Percentiles rank a stretch among this genome's conserved stretches.
Evolutionary conservation across 2,888 invertebrate genomes (phyloP).

Genomic region (Corythucha ciliata): DNA sequence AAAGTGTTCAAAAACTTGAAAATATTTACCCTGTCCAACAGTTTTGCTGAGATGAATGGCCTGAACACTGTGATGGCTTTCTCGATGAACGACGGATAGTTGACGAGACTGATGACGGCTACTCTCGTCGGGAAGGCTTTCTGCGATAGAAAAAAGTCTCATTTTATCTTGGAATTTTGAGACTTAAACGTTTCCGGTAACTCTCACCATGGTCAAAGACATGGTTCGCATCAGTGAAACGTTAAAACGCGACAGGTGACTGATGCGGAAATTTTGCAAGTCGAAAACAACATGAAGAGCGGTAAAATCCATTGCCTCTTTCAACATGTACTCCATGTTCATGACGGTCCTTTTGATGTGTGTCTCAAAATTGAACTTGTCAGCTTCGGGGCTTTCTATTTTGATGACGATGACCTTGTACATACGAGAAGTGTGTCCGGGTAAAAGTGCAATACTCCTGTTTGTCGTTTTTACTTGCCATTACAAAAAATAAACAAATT

Average conservation of each 20-base stretch:
- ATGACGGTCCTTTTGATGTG: slow-evolving; percentile 31
- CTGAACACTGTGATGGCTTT: slow-evolving; percentile 34
- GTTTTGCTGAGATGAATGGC: slow-evolving; percentile 36
- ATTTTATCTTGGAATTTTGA: not conserved
- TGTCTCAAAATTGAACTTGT: slow-evolving; percentile 30
- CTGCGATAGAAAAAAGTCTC: slow-evolving; percentile 31
- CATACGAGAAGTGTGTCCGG: slow-evolving; percentile 33
- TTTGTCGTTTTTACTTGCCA: no score
- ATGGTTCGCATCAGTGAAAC: slow-evolving; percentile 33
- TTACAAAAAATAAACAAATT: slow-evolving; percentile 23
- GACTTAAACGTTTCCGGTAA: not conserved
- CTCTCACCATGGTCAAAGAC: slow-evolving; percentile 34
- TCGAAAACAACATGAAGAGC: slow-evolving; percentile 36
- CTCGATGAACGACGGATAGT: slow-evolving; percentile 35
- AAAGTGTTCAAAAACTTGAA: not conserved
- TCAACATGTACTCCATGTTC: slow-evolving; percentile 34
- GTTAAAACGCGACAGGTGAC: slow-evolving; percentile 34
- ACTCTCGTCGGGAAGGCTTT: slow-evolving; percentile 36
- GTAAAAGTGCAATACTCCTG: slow-evolving; percentile 33
- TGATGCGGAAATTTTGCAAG: slow-evolving; percentile 30
- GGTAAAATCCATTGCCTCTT: slow-evolving; percentile 35
- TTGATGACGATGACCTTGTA: slow-evolving; percentile 32
- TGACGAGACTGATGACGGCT: slow-evolving; percentile 34
- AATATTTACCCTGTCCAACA: slow-evolving; percentile 35
- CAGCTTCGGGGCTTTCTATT: slow-evolving; percentile 31